These are phyloP conservation scores for Stichodactyla helianthus DNA, from an alignment of 64 coral and sea anemone genomes.

Conservation along the genomic window DNA sequence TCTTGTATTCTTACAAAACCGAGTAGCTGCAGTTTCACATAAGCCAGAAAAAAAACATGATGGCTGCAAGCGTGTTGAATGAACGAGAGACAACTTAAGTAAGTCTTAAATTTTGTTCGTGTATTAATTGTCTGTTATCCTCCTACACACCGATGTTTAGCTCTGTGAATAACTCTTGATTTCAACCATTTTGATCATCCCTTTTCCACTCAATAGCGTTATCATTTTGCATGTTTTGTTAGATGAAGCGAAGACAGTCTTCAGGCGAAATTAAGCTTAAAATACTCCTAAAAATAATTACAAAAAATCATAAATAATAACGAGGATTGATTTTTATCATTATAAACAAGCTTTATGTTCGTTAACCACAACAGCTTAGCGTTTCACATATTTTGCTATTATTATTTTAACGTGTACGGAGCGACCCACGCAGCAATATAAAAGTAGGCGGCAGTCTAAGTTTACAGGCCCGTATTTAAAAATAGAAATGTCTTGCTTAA, in stretches of 20 bases:
- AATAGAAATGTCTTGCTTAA: too few relatives aligned
- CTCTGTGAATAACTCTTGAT: background rate
- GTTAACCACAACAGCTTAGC: background rate
- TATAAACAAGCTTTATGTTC: background rate
- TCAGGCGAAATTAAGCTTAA: background rate
- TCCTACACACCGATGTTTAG: background rate
- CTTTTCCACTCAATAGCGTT: background rate
- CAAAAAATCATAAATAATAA: background rate
- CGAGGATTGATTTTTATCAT: background rate
- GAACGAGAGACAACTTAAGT: background rate
- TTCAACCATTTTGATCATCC: background rate
- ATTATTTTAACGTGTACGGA: too few relatives aligned
- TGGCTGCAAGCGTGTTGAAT: background rate
- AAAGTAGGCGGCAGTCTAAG: too few relatives aligned
- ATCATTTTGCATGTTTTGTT: background rate
- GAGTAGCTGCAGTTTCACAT: background rate
- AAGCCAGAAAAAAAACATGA: background rate
- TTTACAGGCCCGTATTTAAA: too few relatives aligned
- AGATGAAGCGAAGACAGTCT: background rate
- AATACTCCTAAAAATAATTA: background rate
- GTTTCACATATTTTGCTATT: background rate
- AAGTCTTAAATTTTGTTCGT: background rate
- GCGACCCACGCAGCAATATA: too few relatives aligned
- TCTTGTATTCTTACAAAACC: background rate
- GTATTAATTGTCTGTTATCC: background rate